A percentile compares a stretch with the other conserved stretches of the same genome.
phyloP scores from a whole-genome alignment of 2,888 invertebrate genomes.

The Odontomyia ornata region DNA sequence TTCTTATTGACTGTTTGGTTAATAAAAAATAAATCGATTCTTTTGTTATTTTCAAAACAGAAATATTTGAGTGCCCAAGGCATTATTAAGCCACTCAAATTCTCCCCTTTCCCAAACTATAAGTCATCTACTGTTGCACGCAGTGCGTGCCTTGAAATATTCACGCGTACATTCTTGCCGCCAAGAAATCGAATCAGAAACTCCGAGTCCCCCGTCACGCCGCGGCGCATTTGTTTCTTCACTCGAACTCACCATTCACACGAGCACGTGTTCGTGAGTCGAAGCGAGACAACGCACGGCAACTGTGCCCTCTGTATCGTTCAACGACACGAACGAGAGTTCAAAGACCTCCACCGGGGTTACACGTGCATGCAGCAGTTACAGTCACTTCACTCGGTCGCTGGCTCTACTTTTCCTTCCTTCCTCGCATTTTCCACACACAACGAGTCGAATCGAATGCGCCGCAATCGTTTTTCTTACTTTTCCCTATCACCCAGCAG shows the following conservation, averaged over 20 bases:
- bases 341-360: slow-evolving; percentile 36
- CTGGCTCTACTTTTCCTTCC: not conserved
- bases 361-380: slow-evolving; percentile 33
- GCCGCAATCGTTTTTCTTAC: slow-evolving; percentile 17
- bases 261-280: slow-evolving; percentile 36
- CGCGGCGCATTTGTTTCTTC: slow-evolving; percentile 18
- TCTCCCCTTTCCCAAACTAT: too few relatives aligned
- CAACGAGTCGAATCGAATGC: slow-evolving; percentile 3
- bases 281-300: slow-evolving; percentile 25
- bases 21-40: too few relatives aligned
- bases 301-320: not conserved
- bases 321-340: slow-evolving; percentile 24
- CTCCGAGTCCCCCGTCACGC: not conserved
- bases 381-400: not conserved
- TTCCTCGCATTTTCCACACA: slow-evolving; percentile 12
- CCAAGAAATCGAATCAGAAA: slow-evolving; percentile 11
- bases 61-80: too few relatives aligned
- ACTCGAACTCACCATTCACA: not conserved
- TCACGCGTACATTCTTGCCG: not conserved
- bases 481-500: not conserved
- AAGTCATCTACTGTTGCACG: not conserved
- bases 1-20: too few relatives aligned
- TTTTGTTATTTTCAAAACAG: too few relatives aligned
- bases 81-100: not conserved
- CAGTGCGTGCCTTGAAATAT: not conserved